A percentile compares a stretch with the other conserved stretches of the same genome.
These are phyloP conservation scores for Dendrolimus houi DNA, from an alignment of 2,888 invertebrate genomes.

Conservation along the genomic window DNA sequence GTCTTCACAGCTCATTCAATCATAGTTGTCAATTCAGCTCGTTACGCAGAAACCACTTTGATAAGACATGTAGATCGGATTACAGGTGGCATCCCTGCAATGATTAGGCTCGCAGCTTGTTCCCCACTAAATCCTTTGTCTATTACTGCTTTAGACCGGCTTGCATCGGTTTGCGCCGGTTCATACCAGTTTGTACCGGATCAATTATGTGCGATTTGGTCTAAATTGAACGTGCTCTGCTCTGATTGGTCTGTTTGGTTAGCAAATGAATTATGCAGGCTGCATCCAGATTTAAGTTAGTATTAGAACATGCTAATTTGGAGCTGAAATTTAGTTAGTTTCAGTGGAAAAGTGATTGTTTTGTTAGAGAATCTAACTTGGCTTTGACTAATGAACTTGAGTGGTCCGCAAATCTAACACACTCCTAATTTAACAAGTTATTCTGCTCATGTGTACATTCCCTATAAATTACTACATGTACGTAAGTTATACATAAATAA, in stretches of 20 bases:
- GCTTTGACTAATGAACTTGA: not conserved
- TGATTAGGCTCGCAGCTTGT: conserved; percentile 42
- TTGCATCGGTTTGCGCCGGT: conserved; percentile 11
- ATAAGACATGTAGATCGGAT: conserved; percentile 63
- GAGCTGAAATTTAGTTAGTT: conserved; percentile 1
- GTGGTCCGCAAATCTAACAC: too few relatives aligned
- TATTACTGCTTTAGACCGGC: conserved; percentile 32
- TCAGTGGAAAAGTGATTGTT: not conserved
- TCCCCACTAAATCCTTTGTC: conserved; percentile 44
- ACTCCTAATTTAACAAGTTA: too few relatives aligned
- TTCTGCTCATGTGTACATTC: too few relatives aligned
- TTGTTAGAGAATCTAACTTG: not conserved
- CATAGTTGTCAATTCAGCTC: conserved; percentile 47
- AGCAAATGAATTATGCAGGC: conserved; percentile 6
- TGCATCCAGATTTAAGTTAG: conserved; percentile 5
- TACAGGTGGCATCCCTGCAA: conserved; percentile 37
- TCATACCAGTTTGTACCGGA: conserved; percentile 25
- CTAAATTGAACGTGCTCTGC: conserved; percentile 34
- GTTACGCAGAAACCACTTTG: conserved; percentile 50
- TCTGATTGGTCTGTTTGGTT: conserved; percentile 20
- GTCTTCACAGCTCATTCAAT: conserved; percentile 24
- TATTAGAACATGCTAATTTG: not conserved
- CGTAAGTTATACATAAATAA: too few relatives aligned
- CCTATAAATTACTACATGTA: too few relatives aligned
- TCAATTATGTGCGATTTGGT: conserved; percentile 49